Percentiles rank a stretch among this genome's conserved stretches.
phyloP scores from a whole-genome alignment of 2,113 vertebrate species.

The Solea senegalensis region DNA sequence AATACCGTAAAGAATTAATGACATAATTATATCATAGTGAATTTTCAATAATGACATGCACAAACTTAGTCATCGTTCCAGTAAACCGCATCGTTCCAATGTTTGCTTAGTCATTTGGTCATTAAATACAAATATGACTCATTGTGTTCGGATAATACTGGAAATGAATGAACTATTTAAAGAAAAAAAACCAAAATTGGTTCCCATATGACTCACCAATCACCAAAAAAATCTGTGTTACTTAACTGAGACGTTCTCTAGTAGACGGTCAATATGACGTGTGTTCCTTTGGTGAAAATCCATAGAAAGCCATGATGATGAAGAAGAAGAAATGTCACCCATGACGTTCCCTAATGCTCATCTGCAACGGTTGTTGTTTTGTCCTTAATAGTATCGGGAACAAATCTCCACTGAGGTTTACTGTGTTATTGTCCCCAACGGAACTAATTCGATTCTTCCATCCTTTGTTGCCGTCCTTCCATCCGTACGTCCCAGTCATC shows the following conservation, averaged over 20 bases:
- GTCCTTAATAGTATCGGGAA: constrained; percentile 13
- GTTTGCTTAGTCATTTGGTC: neutral
- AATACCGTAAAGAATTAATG: constrained; percentile 2
- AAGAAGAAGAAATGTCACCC: neutral
- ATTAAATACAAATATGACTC: too few species aligned
- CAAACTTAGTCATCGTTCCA: too few species aligned
- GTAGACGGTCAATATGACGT: neutral
- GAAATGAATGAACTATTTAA: neutral
- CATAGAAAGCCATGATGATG: too few species aligned
- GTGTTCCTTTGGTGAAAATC: too few species aligned
- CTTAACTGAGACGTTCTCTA: too few species aligned
- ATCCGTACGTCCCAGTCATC: constrained; percentile 69
- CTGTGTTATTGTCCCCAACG: constrained; percentile 42
- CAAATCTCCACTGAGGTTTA: constrained; percentile 43
- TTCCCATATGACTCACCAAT: too few species aligned
- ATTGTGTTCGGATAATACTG: neutral
- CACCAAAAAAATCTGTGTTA: neutral
- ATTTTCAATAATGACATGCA: neutral
- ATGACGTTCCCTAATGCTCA: constrained; percentile 1
- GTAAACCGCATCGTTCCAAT: neutral
- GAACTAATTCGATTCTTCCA: constrained; percentile 69
- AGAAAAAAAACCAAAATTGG: neutral
- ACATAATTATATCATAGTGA: constrained; percentile 23
- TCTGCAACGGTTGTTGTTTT: constrained; percentile 1
- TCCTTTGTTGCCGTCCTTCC: constrained; percentile 71